Base-by-base conservation (phyloP, 2,797 vertebrate species). In the Delichon dasypus region DNA sequence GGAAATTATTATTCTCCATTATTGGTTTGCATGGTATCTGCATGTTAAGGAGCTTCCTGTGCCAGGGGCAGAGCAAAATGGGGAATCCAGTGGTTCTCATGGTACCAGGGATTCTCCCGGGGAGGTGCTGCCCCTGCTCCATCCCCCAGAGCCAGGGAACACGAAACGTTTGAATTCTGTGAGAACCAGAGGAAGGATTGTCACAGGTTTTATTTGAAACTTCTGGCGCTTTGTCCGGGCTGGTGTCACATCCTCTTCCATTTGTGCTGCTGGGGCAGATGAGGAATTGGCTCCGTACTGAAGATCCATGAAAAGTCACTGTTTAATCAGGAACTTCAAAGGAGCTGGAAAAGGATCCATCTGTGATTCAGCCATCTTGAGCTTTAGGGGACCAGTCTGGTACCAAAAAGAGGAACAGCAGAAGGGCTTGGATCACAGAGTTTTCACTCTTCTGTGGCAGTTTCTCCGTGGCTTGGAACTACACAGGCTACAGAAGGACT, bases 301-400 rank as follows among this genome's bases (percentile, higher is more conserved):
- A 47, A 64, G 74, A 51, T 61, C 36, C 4, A 7, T 18, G 36
- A 61, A 79, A 90, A 92, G 53, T 70, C 73, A 15, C 48, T 48
- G 26, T 74, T 94, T 60, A 85, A 88, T 88, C 50, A 71, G 78
- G 85, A 44, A 57, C n/a, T 77, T 90, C 67, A 89, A 88, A 82
- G 44, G 17, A 71, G 15, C 67, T 54, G 51, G 9, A 32, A 77
- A 76, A 76, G 57, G 27, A 48, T 73, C 64, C 22, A 64, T 80
- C 60, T 89, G 72, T 13, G 30, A 61, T 74, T 85, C 29, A 79
- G 1, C 25, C 22, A 22, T 55, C 51, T 78, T n/a, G 13, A 60
- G 79, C 55, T 85, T 50, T 27, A 51, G 65, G 74, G 55, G 32
- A 53, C 58, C 70, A 89, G 44, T 75, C 70, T 80, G 32, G 25